Evolutionary conservation across 1,140 invertebrate species (phyloP).

Genomic region (Neodiprion pinetum): DNA sequence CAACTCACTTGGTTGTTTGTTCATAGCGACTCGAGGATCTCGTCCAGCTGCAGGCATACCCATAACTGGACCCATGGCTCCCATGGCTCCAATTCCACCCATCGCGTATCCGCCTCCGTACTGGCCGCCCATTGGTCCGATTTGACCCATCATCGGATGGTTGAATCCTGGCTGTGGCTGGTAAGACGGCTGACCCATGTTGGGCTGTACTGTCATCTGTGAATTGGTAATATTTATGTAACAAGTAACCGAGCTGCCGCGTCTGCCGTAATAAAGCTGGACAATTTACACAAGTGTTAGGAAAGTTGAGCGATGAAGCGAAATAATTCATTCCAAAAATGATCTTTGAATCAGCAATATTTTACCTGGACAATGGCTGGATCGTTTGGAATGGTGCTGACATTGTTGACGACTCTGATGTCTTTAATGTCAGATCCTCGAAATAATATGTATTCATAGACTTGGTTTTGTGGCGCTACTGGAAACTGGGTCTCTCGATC

Average conservation of each 20-base stretch:
- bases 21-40: slow-evolving; percentile 60
- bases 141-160: slow-evolving; percentile 65
- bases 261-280: too few relatives aligned
- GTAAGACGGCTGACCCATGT: slow-evolving; percentile 63
- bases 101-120: slow-evolving; percentile 58
- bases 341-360: slow-evolving; percentile 10
- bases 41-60: slow-evolving; percentile 56
- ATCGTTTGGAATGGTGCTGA: slow-evolving; percentile 82
- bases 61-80: slow-evolving; percentile 69
- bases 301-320: too few relatives aligned
- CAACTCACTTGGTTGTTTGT: slow-evolving; percentile 82
- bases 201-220: slow-evolving; percentile 75
- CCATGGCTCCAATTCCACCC: slow-evolving; percentile 58
- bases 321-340: background rate
- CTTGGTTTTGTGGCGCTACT: slow-evolving; percentile 93
- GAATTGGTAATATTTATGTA: slow-evolving; percentile 19
- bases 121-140: slow-evolving; percentile 61
- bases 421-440: slow-evolving; percentile 98
- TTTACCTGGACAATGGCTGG: slow-evolving; percentile 90
- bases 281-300: too few relatives aligned
- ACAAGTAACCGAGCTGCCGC: too few relatives aligned
- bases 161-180: slow-evolving; percentile 60
- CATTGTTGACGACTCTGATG: slow-evolving; percentile 90
- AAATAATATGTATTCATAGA: slow-evolving; percentile 99
- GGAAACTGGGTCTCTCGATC: slow-evolving; percentile 93